phyloP scores from a whole-genome alignment of 2,888 invertebrate genomes.

The Latrodectus elegans region DNA sequence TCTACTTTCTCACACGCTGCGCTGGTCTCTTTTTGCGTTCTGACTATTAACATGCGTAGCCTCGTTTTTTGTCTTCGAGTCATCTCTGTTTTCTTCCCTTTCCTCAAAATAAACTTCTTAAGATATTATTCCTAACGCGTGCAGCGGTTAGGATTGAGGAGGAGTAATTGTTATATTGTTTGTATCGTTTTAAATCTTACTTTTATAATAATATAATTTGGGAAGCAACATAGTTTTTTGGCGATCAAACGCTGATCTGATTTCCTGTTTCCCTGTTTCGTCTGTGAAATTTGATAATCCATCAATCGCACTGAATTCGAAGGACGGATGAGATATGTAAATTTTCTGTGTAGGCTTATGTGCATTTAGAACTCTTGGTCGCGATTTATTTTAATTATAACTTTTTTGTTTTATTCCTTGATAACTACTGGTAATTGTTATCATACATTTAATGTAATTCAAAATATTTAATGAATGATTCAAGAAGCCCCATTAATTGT shows the following conservation, averaged over 20 bases:
- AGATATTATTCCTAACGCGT: neutral
- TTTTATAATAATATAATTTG: neutral
- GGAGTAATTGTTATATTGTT: conserved; percentile 5
- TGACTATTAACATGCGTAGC: neutral
- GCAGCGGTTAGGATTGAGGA: neutral
- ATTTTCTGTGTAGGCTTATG: too few relatives aligned
- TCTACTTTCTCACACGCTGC: neutral
- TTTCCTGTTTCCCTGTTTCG: conserved; percentile 2
- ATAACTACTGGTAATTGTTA: too few relatives aligned
- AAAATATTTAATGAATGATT: too few relatives aligned
- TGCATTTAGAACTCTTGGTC: too few relatives aligned
- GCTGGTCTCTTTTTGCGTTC: neutral
- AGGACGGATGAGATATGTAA: too few relatives aligned
- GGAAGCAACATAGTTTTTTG: neutral
- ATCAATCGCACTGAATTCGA: neutral
- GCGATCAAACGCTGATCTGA: neutral
- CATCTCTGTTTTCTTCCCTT: neutral
- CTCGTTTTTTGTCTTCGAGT: neutral
- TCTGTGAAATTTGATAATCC: conserved; percentile 2
- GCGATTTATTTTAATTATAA: too few relatives aligned
- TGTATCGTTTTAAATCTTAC: neutral
- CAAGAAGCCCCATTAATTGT: too few relatives aligned
- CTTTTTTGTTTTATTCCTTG: too few relatives aligned
- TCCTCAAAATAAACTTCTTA: neutral
- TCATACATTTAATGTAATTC: too few relatives aligned